These are phyloP conservation scores for Cotesia chilonis DNA, from an alignment of 1,140 invertebrate species.

Conservation along the genomic window DNA sequence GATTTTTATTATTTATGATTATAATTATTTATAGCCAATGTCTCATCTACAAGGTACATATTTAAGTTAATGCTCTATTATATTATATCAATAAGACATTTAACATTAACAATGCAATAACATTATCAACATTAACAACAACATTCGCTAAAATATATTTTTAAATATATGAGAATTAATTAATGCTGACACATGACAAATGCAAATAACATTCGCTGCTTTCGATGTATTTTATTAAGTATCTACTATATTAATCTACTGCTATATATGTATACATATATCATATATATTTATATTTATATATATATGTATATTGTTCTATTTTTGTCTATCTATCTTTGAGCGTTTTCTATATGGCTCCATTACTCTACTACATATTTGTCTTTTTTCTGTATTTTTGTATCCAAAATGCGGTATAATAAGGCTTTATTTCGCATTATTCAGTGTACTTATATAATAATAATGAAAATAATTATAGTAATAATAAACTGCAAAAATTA, in stretches of 20 bases:
- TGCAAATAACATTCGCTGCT: slow-evolving; percentile 64
- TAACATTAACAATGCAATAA: neutral
- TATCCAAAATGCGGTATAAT: slow-evolving; percentile 46
- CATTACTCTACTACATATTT: slow-evolving; percentile 45
- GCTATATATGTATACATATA: slow-evolving; percentile 44
- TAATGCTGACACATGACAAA: slow-evolving; percentile 40
- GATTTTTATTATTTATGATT: slow-evolving; percentile 17
- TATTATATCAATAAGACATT: too few relatives aligned
- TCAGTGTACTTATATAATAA: slow-evolving; percentile 47
- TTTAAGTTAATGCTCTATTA: too few relatives aligned
- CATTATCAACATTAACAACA: slow-evolving; percentile 16
- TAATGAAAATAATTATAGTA: neutral
- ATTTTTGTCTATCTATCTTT: slow-evolving; percentile 50
- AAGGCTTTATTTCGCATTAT: slow-evolving; percentile 24
- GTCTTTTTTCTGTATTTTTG: slow-evolving; percentile 56
- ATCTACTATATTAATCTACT: slow-evolving; percentile 38
- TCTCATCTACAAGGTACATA: too few relatives aligned
- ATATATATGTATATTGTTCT: slow-evolving; percentile 37
- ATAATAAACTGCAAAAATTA: too few relatives aligned
- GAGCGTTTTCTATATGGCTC: slow-evolving; percentile 54
- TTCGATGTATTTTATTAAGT: slow-evolving; percentile 64
- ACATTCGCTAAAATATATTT: slow-evolving; percentile 26
- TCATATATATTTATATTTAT: slow-evolving; percentile 48
- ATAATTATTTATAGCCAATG: slow-evolving; percentile 13
- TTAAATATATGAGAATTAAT: neutral